Evolutionary conservation across 2,888 invertebrate species (phyloP), one percentile per base, ranked within the genome.

Genomic region (Drosophila robusta): DNA sequence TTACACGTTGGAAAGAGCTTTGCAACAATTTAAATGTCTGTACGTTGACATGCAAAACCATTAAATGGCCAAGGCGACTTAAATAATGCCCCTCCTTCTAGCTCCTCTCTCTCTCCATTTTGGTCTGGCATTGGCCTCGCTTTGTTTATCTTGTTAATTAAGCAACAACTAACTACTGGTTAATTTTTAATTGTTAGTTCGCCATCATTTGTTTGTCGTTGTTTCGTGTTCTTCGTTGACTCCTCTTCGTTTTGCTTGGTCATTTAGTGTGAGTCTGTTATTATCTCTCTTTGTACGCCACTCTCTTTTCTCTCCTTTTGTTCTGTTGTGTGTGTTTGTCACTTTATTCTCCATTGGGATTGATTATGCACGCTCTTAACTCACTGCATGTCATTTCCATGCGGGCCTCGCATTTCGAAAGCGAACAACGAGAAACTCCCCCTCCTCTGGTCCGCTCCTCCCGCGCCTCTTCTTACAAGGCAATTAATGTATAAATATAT

Each of bases 71-170:
- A 26, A 38, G 18, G 29, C 39, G 29, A 12, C 32, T 18, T 18
- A 38, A 44, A 46, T 38, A 11, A 38, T 51, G 18, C n/a, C 36
- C 51, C 18, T 49, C 39, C 32, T 18, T 38, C 12, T 14, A 16
- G 26, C 42, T 29, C 29, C 29, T 9, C 7, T 14, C 8, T 29
- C 2, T 24, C 24, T 54, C 34, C 52, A 18, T 11, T 36, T 42
- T 42, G 8, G 57, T 44, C 18, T 64, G 42, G 55, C 72, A 29
- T 54, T 55, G 62, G 44, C 54, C 51, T 44, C 66, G 26, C 52
- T 66, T 56, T 79, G 75, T 82, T 85, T 65, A 71, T 66, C 86
- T 87, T 77, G 82, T 87, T 83, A 87, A 85, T 82, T 82, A 73
- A 74, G 68, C 68, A 55, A 63, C 63, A 79, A 77, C 74, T 72